Evolutionary conservation across 1,140 invertebrate genomes (phyloP), one percentile per base, ranked within the genome.

Genomic region (Tribolium madens): DNA sequence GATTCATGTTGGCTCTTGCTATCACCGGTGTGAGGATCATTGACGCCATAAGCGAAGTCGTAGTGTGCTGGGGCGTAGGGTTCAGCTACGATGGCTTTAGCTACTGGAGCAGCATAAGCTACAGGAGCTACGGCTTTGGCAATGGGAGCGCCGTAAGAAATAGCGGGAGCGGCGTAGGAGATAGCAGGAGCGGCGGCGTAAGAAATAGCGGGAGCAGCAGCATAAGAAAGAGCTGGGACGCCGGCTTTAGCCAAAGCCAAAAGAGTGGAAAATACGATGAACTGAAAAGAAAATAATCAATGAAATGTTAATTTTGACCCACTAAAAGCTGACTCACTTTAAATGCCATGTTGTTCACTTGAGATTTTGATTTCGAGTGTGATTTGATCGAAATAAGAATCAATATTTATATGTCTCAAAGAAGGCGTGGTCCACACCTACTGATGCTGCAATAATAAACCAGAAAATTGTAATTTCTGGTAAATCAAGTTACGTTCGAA

Each of bases 11-110:
- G 81, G 48, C 18, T 73, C 57, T 83, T 83, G 64, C 21, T 73
- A 57, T 83, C 81, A 47, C 81, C 89, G 77, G 82, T 90, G 79
- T 90, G 88, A 7, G 88, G 87, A 86, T 84, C 88, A 87, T 81
- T 75, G 7, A 79, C 80, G 14, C 77, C 26, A 42, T 81, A 81
- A 12, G 74, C 79, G 68, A 78, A 82, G 68, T 79, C 79, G 71
- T 82, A 81, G 26, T 77, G 52, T 6, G 81, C 78, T 70, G 80
- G 79, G 7, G 80, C 78, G 6, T 31, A 60, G 18, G 72, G 73
- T 75, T 84, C 81, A 86, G 83, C 89, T 12, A 80, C 76, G 2
- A 83, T 36, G n/a, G 80, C 73, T 50, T 81, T 79, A 70, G 77
- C 79, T 33, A 78, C 53, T 17, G 85, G 18, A 3, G 85, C 87